These are phyloP conservation scores for Andrena bicolor DNA, from an alignment of 2,888 invertebrate genomes.

Conservation along the genomic window DNA sequence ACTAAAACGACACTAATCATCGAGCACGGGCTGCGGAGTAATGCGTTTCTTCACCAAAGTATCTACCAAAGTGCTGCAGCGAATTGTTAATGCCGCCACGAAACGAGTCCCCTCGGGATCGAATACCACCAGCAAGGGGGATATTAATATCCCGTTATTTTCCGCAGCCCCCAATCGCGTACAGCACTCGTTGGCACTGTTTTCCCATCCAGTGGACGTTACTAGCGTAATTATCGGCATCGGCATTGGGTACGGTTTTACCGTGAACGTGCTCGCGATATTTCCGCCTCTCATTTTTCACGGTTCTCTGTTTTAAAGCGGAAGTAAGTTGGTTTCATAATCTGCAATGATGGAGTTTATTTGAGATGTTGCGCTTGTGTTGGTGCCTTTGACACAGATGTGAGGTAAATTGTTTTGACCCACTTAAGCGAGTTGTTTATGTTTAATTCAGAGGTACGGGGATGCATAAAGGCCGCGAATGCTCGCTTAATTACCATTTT, in stretches of 20 bases:
- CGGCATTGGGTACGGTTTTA: background rate
- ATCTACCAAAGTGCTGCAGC: conserved; percentile 42
- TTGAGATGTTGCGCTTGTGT: background rate
- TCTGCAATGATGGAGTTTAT: background rate
- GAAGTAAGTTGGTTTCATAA: conserved; percentile 3
- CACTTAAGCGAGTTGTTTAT: conserved; percentile 41
- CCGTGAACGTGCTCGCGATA: conserved; percentile 7
- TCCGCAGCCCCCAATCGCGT: background rate
- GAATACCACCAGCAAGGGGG: conserved; percentile 35
- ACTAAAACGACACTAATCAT: conserved; percentile 73
- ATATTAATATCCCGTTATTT: conserved; percentile 36
- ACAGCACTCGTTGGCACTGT: conserved; percentile 10
- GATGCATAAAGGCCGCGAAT: conserved; percentile 24
- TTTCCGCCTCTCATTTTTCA: background rate
- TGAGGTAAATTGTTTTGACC: conserved; percentile 34
- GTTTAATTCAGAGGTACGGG: conserved; percentile 43
- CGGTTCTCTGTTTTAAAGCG: background rate
- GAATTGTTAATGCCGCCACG: conserved; percentile 56
- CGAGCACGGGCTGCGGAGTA: conserved; percentile 52
- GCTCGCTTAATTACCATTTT: conserved; percentile 50
- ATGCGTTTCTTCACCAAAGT: conserved; percentile 57
- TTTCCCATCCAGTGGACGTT: conserved; percentile 23
- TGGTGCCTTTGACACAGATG: conserved; percentile 11
- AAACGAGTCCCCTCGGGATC: conserved; percentile 40
- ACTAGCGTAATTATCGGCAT: conserved; percentile 1